Base-by-base conservation (phyloP, 2,888 invertebrate species). In the Eupithecia subfuscata region DNA sequence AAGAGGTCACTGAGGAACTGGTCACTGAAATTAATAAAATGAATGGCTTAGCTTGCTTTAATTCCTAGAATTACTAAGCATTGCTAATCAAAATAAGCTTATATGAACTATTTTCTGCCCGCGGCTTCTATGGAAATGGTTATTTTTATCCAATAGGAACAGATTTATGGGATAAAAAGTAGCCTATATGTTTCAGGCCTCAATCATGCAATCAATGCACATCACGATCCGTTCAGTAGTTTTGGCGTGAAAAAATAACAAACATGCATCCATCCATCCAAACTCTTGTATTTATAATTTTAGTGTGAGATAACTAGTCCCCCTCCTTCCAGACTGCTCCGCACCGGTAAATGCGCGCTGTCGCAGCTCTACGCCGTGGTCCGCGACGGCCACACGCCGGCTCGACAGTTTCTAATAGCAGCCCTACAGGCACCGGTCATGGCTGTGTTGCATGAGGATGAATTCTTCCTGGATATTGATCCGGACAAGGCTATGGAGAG, bases 371-470 rank as follows among this genome's bases (percentile, higher is more conserved):
- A 98, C 94, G 97, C 97, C 65, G 96, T 97, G 72, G 97, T 98
- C 87, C 97, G 97, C 71, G 99, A 99, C 86, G 97, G 97, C 0
- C 96, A 99, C 83, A 97, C 98, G 83, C 97, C 98, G 0, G 98
- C 99, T 0, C 97, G 98, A 83, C 96, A 99, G 84, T 99, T 99
- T 93, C 96, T 99, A 34, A 97, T 98, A 4, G 98, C 99, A 1
- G 98, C 99, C 0, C 95, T 99, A 16, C 98, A 98, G 90, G 97
- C 97, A 67, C 99, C 99, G 0, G 97, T 99, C 70, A 97, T 99
- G 96, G 96, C 97, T 73, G 96, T 99, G 67, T 95, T 99, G 60
- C 97, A 98, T 89, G 98, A 98, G 83, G 98, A 98, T 86, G 98
- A 99, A 87, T 97, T 97, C 91, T 98, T 97, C 91, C 95, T 99